Percentiles rank a stretch among this genome's conserved stretches.
Evolutionary conservation across 2,113 vertebrate genomes (phyloP).

Genomic region (Paracanthobrama guichenoti): DNA sequence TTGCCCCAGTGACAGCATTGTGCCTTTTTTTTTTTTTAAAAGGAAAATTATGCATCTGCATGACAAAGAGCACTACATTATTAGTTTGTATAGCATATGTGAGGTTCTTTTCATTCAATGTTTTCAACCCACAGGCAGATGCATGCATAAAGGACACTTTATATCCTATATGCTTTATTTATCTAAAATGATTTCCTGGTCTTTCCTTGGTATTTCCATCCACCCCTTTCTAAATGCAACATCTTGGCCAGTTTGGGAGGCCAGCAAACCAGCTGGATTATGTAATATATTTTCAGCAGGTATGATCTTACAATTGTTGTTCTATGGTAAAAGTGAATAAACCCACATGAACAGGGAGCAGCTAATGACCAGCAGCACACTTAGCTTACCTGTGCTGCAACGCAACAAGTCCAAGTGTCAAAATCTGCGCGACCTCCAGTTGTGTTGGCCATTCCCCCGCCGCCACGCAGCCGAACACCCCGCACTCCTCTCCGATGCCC

Average conservation of each 20-base stretch:
- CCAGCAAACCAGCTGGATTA: neutral
- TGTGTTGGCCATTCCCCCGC: slow-evolving; percentile 93
- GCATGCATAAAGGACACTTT: neutral
- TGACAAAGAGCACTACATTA: neutral
- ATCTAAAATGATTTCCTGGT: neutral
- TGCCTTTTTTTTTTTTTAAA: too few species aligned
- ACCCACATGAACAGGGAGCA: neutral
- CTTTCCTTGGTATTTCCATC: neutral
- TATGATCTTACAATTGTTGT: neutral
- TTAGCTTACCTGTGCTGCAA: slow-evolving; percentile 92
- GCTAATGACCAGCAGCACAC: neutral
- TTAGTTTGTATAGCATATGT: neutral
- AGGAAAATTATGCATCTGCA: neutral
- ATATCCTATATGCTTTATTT: neutral
- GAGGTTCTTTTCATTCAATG: neutral
- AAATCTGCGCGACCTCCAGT: slow-evolving; percentile 91
- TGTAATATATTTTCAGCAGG: neutral
- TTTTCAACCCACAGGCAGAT: neutral
- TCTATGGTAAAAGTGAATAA: neutral
- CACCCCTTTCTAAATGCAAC: neutral
- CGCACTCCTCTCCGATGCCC: slow-evolving; percentile 92
- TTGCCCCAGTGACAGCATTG: too few species aligned
- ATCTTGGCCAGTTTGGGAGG: neutral
- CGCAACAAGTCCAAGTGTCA: slow-evolving; percentile 90
- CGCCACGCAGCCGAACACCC: slow-evolving; percentile 93